Evolutionary conservation across 2,888 invertebrate genomes (phyloP), one percentile per base, ranked within the genome.

Genomic region (Phyllotreta cruciferae): DNA sequence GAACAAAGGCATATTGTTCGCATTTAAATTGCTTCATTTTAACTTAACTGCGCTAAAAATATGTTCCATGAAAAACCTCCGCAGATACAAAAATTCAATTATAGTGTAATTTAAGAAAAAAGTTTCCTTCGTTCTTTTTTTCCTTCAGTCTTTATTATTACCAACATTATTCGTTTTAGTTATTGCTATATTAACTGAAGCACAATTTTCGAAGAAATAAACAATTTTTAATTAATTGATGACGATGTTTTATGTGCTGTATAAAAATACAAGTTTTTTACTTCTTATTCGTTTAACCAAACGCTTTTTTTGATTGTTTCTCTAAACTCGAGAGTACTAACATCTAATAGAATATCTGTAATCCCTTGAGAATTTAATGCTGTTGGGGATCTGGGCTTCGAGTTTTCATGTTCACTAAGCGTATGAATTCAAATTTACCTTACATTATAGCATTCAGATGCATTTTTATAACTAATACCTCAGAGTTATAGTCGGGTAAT

Each of bases 371-470:
- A 74, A 71, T 71, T 68, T 65, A 70, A 72, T 70, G 63, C 70
- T 75, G 71, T 68, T 65, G 70, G 75, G 77, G 73, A 69, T 64
- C 65, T 64, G 68, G 71, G 67, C 66, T 60, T 68, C 58, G 72
- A 72, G 74, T 73, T 76, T 73, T 75, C 75, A 75, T 77, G 76
- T 69, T 75, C 74, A 76, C 75, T 70, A 75, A 75, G 73, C 77
- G 75, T 75, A 71, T 73, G 66, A 75, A 75, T 71, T 72, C 72
- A 66, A 71, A 71, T 69, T 74, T 69, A 75, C 71, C 69, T 75
- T 70, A 73, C 71, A 73, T 75, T 75, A 75, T 71, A 68, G 71
- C 71, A 73, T 75, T 71, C 71, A 71, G 65, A 71, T 70, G 72
- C 69, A 68, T 71, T 71, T 72, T 71, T 54, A 55, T n/a, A n/a